A percentile compares a stretch with the other conserved stretches of the same genome.
phyloP scores from a whole-genome alignment of 2,113 vertebrate species.

The Hypomesus transpacificus region DNA sequence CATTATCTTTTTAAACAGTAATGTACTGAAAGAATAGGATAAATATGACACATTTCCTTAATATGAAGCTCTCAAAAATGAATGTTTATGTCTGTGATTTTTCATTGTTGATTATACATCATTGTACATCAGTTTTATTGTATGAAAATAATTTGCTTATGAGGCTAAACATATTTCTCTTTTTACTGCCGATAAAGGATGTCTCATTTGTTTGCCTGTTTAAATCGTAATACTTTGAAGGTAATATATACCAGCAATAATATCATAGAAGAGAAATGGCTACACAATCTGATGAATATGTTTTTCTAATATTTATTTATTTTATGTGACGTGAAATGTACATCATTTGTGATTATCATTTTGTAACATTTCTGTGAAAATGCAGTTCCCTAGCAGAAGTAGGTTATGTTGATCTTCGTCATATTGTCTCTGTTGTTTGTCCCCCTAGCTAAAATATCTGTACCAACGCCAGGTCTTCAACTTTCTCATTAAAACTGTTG shows the following conservation, averaged over 20 bases:
- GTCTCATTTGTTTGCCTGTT: constrained; percentile 50
- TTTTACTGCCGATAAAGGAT: constrained; percentile 42
- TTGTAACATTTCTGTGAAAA: constrained; percentile 54
- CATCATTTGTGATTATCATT: constrained; percentile 43
- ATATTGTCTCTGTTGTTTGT: constrained; percentile 53
- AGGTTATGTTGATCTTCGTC: constrained; percentile 54
- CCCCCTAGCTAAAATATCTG: constrained; percentile 55
- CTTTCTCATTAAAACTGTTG: constrained; percentile 69
- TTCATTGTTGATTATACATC: constrained; percentile 43
- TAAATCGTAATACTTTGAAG: constrained; percentile 63
- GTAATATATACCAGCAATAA: constrained; percentile 75
- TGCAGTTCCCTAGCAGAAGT: constrained; percentile 40
- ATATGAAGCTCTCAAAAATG: constrained; percentile 24
- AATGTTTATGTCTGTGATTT: constrained; percentile 62
- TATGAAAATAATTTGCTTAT: constrained; percentile 51
- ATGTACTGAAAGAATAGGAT: constrained; percentile 22
- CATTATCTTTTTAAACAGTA: constrained; percentile 28
- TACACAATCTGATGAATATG: constrained; percentile 62
- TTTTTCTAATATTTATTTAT: constrained; percentile 72
- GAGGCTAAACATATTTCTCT: constrained; percentile 50
- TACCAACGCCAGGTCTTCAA: constrained; percentile 64
- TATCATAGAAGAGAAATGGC: constrained; percentile 64
- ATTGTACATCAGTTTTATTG: constrained; percentile 45
- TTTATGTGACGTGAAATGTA: constrained; percentile 58
- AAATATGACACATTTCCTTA: constrained; percentile 6